phyloP scores from a whole-genome alignment of 2,888 invertebrate species.

The Volucella inanis region DNA sequence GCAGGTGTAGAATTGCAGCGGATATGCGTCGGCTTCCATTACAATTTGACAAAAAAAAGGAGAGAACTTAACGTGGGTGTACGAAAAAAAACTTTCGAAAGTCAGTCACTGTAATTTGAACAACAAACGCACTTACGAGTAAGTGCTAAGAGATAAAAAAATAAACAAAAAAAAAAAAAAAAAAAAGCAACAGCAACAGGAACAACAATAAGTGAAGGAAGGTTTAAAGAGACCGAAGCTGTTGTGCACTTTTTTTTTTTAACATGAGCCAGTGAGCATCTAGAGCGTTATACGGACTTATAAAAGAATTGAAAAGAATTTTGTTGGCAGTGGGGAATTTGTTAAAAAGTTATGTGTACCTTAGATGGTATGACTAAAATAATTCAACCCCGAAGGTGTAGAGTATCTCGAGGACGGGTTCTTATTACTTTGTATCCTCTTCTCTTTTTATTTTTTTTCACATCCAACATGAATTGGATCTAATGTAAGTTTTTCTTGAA shows the following conservation, averaged over 20 bases:
- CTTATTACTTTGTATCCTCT: too few relatives aligned
- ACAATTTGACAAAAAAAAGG: slow-evolving; percentile 28
- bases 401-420: slow-evolving; percentile 32
- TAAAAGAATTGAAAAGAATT: slow-evolving; percentile 27
- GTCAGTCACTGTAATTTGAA: slow-evolving; percentile 48
- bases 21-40: slow-evolving; percentile 30
- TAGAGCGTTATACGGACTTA: slow-evolving; percentile 19
- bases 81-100: not conserved
- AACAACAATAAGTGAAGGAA: slow-evolving; percentile 20
- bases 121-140: slow-evolving; percentile 1
- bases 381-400: slow-evolving; percentile 4
- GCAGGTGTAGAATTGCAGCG: slow-evolving; percentile 28
- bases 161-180: too few relatives aligned
- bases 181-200: not conserved
- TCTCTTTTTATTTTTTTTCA: too few relatives aligned
- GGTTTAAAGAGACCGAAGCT: slow-evolving; percentile 2
- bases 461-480: not conserved
- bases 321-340: slow-evolving; percentile 9
- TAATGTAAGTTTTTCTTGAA: not conserved
- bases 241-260: slow-evolving; percentile 1
- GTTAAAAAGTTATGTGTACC: slow-evolving; percentile 25
- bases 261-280: slow-evolving; percentile 36
- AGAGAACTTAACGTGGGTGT: slow-evolving; percentile 9
- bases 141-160: too few relatives aligned
- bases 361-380: slow-evolving; percentile 16